A percentile compares a stretch with the other conserved stretches of the same genome.
Conservation (phyloP, 1,140 invertebrate species). For the Chymomyza costata region DNA sequence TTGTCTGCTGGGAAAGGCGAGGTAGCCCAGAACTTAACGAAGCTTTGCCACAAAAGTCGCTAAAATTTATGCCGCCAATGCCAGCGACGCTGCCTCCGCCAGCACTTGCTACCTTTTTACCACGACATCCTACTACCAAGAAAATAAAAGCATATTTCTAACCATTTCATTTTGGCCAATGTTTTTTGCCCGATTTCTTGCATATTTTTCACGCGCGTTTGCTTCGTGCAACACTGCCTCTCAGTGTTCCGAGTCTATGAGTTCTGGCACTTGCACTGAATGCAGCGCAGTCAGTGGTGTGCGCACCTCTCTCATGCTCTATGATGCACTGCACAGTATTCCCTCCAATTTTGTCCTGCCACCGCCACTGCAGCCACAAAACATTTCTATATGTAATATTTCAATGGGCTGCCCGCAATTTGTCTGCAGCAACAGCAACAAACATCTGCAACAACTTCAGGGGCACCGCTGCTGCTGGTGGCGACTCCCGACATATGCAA, state of each 20-base stretch:
- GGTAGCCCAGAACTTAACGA: too few relatives aligned
- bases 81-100: constrained; percentile 6
- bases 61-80: constrained; percentile 51
- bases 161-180: constrained; percentile 58
- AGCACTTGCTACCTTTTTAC: neutral
- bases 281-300: too few relatives aligned
- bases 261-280: too few relatives aligned
- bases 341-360: too few relatives aligned
- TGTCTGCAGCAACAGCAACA: constrained; percentile 34
- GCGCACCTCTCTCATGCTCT: too few relatives aligned
- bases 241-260: too few relatives aligned
- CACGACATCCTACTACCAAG: neutral
- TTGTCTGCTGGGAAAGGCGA: too few relatives aligned
- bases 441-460: neutral
- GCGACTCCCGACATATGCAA: constrained; percentile 41
- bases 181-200: constrained; percentile 44
- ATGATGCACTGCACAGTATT: too few relatives aligned
- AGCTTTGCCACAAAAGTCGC: constrained; percentile 22
- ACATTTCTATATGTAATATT: too few relatives aligned
- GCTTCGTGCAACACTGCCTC: constrained; percentile 16
- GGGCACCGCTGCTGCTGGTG: constrained; percentile 8
- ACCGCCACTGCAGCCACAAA: too few relatives aligned
- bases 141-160: constrained; percentile 52
- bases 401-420: constrained; percentile 54
- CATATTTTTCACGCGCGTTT: constrained; percentile 61